Evolutionary conservation across 2,888 invertebrate genomes (phyloP).

Genomic region (Orthonychiurus folsomi): DNA sequence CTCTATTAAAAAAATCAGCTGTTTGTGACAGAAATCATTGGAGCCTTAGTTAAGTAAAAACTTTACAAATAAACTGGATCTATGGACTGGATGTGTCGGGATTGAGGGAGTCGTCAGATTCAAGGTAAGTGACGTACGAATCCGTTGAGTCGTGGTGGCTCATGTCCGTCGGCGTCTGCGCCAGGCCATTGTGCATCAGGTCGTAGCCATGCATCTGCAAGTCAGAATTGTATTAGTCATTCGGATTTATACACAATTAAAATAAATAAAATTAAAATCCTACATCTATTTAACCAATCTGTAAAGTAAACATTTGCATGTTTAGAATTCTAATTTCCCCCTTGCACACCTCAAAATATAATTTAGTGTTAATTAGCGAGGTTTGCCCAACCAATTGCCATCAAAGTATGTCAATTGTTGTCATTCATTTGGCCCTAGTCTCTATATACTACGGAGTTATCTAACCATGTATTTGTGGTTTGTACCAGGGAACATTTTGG

Average conservation of each 20-base stretch:
- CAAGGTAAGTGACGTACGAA: constrained; percentile 85
- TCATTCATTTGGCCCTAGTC: no score
- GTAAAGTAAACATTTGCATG: background rate
- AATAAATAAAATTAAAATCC: background rate
- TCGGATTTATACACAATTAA: background rate
- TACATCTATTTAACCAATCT: background rate
- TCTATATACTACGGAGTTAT: no score
- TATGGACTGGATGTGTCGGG: constrained; percentile 53
- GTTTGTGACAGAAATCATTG: no score
- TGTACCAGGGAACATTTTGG: no score
- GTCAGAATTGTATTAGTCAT: background rate
- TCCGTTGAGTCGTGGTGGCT: constrained; percentile 70
- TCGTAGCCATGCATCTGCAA: constrained; percentile 87
- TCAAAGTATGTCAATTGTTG: background rate
- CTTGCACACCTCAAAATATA: background rate
- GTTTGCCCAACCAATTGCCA: background rate
- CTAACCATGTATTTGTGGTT: no score
- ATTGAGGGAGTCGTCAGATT: constrained; percentile 64
- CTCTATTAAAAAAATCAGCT: no score
- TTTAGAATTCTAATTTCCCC: background rate
- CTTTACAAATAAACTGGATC: no score
- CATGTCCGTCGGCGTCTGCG: constrained; percentile 43
- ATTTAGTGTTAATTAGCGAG: background rate
- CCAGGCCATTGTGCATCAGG: constrained; percentile 45
- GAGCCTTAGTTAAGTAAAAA: no score